Evolutionary conservation across 1,140 invertebrate species (phyloP).

Genomic region (Eciton burchellii): DNA sequence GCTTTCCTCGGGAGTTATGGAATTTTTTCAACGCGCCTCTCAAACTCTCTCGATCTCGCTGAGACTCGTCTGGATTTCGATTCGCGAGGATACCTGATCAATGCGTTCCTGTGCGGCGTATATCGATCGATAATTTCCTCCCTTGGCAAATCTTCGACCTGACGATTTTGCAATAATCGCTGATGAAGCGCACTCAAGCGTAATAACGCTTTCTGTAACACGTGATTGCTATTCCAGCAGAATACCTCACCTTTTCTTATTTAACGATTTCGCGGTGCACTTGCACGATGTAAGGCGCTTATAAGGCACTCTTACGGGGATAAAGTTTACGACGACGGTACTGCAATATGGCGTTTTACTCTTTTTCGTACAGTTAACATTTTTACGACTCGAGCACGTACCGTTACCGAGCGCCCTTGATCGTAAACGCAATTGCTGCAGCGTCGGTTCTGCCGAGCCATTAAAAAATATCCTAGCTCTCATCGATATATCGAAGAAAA

Average conservation of each 20-base stretch:
- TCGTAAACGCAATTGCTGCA: conserved; percentile 12
- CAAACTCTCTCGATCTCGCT: neutral
- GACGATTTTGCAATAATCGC: neutral
- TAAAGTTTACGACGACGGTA: conserved; percentile 57
- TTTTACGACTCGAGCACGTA: conserved; percentile 7
- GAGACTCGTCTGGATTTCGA: too few species aligned
- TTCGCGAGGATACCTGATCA: too few species aligned
- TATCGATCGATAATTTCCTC: too few species aligned
- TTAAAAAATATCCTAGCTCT: conserved; percentile 1
- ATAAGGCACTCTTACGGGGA: neutral
- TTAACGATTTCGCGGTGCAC: conserved; percentile 18
- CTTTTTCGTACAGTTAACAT: conserved; percentile 48
- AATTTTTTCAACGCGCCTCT: neutral
- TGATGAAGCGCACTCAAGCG: neutral
- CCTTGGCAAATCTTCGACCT: neutral
- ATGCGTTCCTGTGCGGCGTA: too few species aligned
- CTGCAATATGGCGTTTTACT: conserved; percentile 14
- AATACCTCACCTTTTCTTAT: neutral
- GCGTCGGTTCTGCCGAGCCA: neutral
- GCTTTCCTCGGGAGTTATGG: neutral
- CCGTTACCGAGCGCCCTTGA: conserved; percentile 54
- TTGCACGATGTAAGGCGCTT: neutral
- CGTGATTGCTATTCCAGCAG: neutral
- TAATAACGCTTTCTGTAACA: neutral
- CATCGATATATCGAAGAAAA: conserved; percentile 12